Evolutionary conservation across 2,888 invertebrate species (phyloP).

Genomic region (Halocaridina rubra): DNA sequence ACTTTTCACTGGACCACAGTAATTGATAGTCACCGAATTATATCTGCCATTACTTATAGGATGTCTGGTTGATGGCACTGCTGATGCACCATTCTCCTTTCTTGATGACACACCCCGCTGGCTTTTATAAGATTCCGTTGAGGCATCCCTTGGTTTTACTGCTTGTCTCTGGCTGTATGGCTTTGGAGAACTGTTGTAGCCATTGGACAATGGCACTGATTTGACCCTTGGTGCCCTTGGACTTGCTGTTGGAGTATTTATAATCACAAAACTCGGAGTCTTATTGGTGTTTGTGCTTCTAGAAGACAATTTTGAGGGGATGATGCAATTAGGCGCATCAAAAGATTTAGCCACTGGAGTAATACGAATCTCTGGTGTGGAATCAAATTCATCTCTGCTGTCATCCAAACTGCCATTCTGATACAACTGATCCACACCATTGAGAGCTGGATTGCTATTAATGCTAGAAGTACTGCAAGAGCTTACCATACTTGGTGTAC

Average conservation of each 20-base stretch:
- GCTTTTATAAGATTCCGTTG: conserved; percentile 27
- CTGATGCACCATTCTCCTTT: conserved; percentile 1
- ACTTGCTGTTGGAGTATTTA: conserved; percentile 52
- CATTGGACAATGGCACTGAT: background rate
- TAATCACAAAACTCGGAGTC: conserved; percentile 57
- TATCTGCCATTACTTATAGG: conserved; percentile 10
- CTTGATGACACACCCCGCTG: conserved; percentile 8
- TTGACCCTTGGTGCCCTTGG: conserved; percentile 41
- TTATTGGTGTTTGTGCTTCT: conserved; percentile 53
- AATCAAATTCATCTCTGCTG: background rate
- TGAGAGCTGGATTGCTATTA: conserved; percentile 6
- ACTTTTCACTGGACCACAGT: conserved; percentile 36
- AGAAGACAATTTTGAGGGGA: conserved; percentile 31
- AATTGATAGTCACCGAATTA: background rate
- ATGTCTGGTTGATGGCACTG: background rate
- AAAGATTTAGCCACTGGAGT: conserved; percentile 23
- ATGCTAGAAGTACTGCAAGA: conserved; percentile 41
- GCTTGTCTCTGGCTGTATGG: background rate
- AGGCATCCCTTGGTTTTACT: conserved; percentile 26
- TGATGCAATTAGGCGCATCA: background rate
- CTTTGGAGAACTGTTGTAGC: conserved; percentile 18
- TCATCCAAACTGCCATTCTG: conserved; percentile 45
- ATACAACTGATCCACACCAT: conserved; percentile 26
- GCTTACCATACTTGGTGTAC: conserved; percentile 34
- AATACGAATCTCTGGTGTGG: conserved; percentile 41